phyloP scores from a whole-genome alignment of 2,888 invertebrate species.

The Chrysina gloriosa region DNA sequence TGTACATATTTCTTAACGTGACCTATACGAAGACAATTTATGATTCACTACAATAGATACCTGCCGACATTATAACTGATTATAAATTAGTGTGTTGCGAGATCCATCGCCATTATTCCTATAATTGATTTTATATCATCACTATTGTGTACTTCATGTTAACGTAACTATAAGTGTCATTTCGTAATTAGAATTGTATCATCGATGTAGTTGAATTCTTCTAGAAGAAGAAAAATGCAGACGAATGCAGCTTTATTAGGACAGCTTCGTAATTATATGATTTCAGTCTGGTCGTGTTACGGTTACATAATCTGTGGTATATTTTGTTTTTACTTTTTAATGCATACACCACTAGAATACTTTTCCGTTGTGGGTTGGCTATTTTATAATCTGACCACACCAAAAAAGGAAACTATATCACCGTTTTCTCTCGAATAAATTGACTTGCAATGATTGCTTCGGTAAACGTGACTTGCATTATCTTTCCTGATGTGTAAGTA shows the following conservation, averaged over 20 bases:
- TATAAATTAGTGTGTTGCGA: constrained; percentile 2
- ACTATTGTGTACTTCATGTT: background rate
- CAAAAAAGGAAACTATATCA: background rate
- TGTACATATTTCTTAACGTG: constrained; percentile 19
- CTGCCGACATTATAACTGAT: constrained; percentile 6
- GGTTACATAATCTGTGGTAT: background rate
- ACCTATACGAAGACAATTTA: constrained; percentile 27
- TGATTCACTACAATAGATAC: constrained; percentile 24
- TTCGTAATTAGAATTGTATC: constrained; percentile 1
- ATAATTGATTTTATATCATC: constrained; percentile 20
- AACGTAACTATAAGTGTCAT: constrained; percentile 9
- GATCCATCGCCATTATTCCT: background rate
- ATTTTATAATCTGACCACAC: background rate
- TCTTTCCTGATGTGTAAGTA: background rate
- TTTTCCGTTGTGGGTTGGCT: background rate
- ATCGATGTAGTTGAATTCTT: background rate
- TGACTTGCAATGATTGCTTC: background rate
- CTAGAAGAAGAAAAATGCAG: background rate
- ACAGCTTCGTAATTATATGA: background rate
- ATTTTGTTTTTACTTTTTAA: background rate
- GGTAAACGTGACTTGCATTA: constrained; percentile 22
- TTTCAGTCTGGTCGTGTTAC: background rate
- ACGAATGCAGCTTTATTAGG: background rate
- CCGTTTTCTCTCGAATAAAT: constrained; percentile 1
- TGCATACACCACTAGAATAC: background rate